These are phyloP conservation scores for Axis porcinus DNA, from an alignment of 2,113 vertebrate species.

Conservation along the genomic window DNA sequence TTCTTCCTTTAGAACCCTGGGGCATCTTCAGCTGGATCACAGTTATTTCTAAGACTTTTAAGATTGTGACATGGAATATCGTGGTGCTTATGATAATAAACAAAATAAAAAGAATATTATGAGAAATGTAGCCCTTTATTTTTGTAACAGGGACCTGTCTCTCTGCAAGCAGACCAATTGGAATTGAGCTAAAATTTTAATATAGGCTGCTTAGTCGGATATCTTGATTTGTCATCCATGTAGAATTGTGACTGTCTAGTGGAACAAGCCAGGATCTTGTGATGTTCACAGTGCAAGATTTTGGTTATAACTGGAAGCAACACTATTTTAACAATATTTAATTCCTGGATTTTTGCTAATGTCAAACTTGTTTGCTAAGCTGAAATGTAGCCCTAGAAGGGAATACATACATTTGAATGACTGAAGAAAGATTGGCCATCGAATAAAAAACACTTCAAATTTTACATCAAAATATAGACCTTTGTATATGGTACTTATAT, in stretches of 20 bases:
- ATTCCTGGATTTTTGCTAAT: background rate
- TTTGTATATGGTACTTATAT: background rate
- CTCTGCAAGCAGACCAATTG: background rate
- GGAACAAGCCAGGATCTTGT: background rate
- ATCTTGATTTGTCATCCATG: background rate
- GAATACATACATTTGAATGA: background rate
- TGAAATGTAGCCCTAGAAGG: background rate
- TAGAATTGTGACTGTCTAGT: background rate
- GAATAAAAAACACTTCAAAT: background rate
- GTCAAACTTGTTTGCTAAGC: background rate
- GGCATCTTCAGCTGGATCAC: background rate
- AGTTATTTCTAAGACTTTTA: background rate
- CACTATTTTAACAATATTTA: background rate
- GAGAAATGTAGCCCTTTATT: background rate
- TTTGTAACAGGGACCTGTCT: background rate
- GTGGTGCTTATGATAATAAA: background rate
- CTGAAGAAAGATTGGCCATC: background rate
- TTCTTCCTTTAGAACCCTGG: background rate
- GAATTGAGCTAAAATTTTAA: conserved; percentile 14
- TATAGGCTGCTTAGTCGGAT: background rate
- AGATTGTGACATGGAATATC: background rate
- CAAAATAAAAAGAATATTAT: background rate
- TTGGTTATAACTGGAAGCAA: background rate
- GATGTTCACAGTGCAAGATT: background rate
- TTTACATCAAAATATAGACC: background rate